Base-by-base conservation (phyloP, 2,888 invertebrate species). In the Psylliodes chrysocephalus region DNA sequence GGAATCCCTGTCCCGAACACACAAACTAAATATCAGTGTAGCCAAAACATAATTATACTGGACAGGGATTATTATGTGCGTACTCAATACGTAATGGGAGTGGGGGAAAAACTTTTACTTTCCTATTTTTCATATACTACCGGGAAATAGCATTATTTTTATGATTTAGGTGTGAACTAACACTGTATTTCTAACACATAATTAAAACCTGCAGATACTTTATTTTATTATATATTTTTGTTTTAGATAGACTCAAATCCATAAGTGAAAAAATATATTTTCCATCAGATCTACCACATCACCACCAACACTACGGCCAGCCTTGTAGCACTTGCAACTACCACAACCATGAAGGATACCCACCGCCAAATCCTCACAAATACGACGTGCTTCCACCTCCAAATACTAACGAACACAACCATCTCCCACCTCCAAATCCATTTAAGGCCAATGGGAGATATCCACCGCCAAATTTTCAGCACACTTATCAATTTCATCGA, bases 241-340 rank as follows among this genome's bases (percentile, higher is more conserved):
- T 25, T 38, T 19, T 49, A 59, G 60, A 19, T 15, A n/a, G 54
- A 54, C 35, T 35, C 8, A 15, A 55, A 25, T 14, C 10, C 30
- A 14, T 51, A 33, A 18, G 47, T 57, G 52, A 38, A 42, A 40
- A 42, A 44, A 5, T 52, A 7, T 25, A 6, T 59, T 46, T 33
- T 56, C 61, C 30, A 64, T 61, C 47, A 5, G 68, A 68, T 35
- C 61, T 68, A 12, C 53, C 61, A 14, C 18, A 38, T 15, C 14
- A 49, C n/a, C 47, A 52, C 12, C n/a, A 49, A n/a, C 47, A 49
- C 46, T 19, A 35, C 35, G 14, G 14, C 6, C 12, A 3, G 2
- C 35, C n/a, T 14, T 35, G 35, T 35, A 12, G 14, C 14, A 8
- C 42, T 7, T 42, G 42, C 42, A 42, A 18, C 18, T 38, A 14